Percentiles rank a stretch among this genome's conserved stretches.
These are phyloP conservation scores for Microcebus tavaratra DNA, from an alignment of 2,113 vertebrate species.

Conservation along the genomic window DNA sequence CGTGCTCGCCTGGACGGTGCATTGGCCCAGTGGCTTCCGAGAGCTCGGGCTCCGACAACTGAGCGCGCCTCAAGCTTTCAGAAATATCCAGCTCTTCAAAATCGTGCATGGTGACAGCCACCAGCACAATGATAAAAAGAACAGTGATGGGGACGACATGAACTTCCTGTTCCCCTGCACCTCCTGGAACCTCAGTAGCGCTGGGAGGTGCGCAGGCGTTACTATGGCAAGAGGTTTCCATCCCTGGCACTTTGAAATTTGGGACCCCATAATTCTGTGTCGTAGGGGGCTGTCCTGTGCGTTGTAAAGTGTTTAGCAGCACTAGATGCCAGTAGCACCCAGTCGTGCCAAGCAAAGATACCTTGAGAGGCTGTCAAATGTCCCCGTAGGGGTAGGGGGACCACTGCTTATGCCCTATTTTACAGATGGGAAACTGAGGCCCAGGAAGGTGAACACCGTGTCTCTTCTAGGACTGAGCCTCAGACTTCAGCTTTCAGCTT, in stretches of 20 bases:
- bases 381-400: background rate
- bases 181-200: background rate
- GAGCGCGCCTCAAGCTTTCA: background rate
- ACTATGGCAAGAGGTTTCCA: fast-evolving
- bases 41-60: background rate
- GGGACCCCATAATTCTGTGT: background rate
- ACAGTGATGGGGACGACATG: fast-evolving
- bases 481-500: fast-evolving
- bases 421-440: background rate
- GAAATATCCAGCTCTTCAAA: background rate
- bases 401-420: background rate
- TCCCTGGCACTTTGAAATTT: too few species aligned
- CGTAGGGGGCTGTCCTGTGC: background rate
- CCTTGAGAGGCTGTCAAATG: background rate
- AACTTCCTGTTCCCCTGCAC: background rate
- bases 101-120: fast-evolving
- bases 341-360: background rate
- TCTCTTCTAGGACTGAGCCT: background rate
- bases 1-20: background rate
- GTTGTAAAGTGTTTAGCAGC: fast-evolving
- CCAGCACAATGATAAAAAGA: fast-evolving
- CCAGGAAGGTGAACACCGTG: fast-evolving
- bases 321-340: too few species aligned
- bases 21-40: background rate
- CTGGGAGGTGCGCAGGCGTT: fast-evolving